These are phyloP conservation scores for Spilarctia lutea DNA, from an alignment of 2,888 invertebrate genomes.

Conservation along the genomic window DNA sequence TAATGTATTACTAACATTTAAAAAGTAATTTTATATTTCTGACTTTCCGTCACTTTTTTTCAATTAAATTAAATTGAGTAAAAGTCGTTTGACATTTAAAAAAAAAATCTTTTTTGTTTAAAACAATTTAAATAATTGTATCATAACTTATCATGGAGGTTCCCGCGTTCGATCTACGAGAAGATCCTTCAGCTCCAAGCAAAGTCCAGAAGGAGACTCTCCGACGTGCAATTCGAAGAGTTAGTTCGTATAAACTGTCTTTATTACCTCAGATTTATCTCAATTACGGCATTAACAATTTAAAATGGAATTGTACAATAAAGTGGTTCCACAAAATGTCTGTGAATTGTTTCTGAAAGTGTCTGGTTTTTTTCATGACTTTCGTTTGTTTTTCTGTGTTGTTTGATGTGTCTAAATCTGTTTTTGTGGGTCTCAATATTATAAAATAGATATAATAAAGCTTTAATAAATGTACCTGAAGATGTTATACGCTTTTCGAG, in stretches of 20 bases:
- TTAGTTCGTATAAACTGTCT: conserved; percentile 5
- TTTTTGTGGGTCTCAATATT: neutral
- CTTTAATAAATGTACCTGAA: neutral
- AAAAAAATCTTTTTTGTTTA: neutral
- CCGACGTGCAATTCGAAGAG: neutral
- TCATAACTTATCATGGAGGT: conserved; percentile 1
- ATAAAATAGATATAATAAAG: neutral
- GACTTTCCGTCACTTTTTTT: neutral
- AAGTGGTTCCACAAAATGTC: neutral
- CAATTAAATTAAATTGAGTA: neutral
- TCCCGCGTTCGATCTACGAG: neutral
- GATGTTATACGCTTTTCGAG: neutral
- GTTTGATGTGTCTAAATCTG: neutral
- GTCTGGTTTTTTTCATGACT: neutral
- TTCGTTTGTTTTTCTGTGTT: neutral
- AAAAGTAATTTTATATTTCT: neutral
- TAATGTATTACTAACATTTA: neutral
- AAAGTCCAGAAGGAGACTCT: conserved; percentile 1
- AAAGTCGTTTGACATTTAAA: neutral
- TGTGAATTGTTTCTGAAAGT: neutral
- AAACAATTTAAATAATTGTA: neutral
- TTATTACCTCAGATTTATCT: neutral
- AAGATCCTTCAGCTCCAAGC: neutral
- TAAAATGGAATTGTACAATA: neutral
- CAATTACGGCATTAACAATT: conserved; percentile 2